Base-by-base conservation (phyloP, 2,113 vertebrate genomes). In the Verasper variegatus region DNA sequence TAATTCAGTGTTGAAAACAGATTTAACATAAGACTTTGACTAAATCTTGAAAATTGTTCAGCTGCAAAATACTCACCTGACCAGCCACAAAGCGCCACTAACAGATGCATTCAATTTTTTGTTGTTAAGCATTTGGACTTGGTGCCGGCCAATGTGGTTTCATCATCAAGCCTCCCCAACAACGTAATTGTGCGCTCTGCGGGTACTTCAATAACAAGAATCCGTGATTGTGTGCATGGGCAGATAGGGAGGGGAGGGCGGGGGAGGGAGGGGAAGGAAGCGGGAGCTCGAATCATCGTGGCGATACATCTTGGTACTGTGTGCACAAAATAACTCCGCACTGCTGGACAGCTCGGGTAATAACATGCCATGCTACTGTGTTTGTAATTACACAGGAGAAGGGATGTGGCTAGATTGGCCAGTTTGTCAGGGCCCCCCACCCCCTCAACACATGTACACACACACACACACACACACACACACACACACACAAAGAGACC, bases 251-350 rank as follows among this genome's bases (percentile, higher is more conserved):
- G 18, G 18, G 37, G 51, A 13, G 14, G 26, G 52, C 15, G 6
- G 17, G 58, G 6, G 17, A 52, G 20, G 51, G 51, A 9, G 20
- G 51, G 7, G 51, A 52, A 8, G 51, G 52, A 2, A 13, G 54
- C 13, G 59, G 66, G 67, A 14, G 51, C 62, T 64, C 57, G 72
- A 83, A 83, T 90, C 86, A 84, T 86, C 59, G 56, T 68, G 70
- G 63, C 5, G 23, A 78, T 81, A 63, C 37, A 68, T 88, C 77
- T 89, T 87, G 76, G 75, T 71, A 81, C 77, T 85, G 81, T 87
- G 89, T 87, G 89, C 80, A 89, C 72, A 88, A 76, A 88, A 92
- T 89, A 84, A 89, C 61, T 86, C 80, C 71, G 40, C 78, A 1
- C 87, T 71, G 58, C 81, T 66, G 82, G 88, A 90, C 84, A 84